Conservation (phyloP, 2,113 vertebrate genomes). For the Smithornis capensis region DNA sequence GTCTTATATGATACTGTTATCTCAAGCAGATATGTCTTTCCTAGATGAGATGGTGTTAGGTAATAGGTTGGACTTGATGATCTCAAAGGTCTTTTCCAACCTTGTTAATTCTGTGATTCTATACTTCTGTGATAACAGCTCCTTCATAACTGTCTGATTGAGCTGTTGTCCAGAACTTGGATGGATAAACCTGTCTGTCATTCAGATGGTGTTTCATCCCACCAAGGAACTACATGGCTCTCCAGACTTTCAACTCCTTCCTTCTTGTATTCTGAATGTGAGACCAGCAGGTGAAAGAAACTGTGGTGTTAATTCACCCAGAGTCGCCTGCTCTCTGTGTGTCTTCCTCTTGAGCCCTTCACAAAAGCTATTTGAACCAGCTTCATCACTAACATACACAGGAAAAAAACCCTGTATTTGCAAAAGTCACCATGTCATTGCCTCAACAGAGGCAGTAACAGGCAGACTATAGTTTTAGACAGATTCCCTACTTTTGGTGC, state of each 20-base stretch:
- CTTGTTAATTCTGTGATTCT: too few species aligned
- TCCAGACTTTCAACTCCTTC: not conserved
- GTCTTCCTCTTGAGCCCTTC: not conserved
- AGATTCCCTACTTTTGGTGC: not conserved
- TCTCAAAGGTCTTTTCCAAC: too few species aligned
- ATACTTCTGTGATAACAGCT: too few species aligned
- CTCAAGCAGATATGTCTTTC: not conserved
- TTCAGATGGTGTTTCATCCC: not conserved
- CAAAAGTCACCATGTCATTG: not conserved
- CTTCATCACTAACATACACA: not conserved
- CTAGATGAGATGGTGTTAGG: too few species aligned
- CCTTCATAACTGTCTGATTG: not conserved
- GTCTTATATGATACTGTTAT: not conserved
- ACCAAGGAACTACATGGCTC: not conserved
- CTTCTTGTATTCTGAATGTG: not conserved
- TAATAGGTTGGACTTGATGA: too few species aligned
- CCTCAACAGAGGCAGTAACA: not conserved
- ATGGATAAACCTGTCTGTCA: not conserved
- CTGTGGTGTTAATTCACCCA: not conserved
- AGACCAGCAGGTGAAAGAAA: not conserved
- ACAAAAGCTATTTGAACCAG: not conserved
- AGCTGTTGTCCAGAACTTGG: not conserved
- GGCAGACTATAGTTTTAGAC: not conserved
- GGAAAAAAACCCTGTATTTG: not conserved
- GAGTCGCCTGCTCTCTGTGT: accelerated